Evolutionary conservation across 64 coral and sea anemone species (phyloP).

Genomic region (Pocillopora damicornis): DNA sequence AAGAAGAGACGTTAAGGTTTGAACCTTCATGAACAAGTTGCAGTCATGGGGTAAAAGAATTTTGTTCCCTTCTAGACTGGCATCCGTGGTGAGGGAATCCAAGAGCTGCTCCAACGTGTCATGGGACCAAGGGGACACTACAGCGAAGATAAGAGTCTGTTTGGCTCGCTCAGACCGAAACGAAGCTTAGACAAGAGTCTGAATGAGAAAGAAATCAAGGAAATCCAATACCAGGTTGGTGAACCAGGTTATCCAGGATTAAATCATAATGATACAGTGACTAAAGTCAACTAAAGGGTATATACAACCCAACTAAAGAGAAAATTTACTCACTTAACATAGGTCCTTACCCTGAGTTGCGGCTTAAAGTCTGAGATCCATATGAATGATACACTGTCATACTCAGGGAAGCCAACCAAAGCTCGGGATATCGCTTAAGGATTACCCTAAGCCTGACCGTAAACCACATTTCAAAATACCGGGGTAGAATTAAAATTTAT

Average conservation of each 20-base stretch:
- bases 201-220: neutral
- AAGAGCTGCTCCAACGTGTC: slow-evolving; percentile 20
- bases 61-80: neutral
- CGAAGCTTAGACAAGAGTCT: neutral
- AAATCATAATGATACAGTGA: neutral
- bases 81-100: slow-evolving; percentile 21
- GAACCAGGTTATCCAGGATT: neutral
- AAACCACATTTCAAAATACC: no score
- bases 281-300: neutral
- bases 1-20: no score
- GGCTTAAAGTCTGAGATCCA: no score
- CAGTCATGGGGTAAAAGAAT: neutral
- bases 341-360: no score
- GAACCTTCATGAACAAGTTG: no score
- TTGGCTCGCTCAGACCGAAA: neutral
- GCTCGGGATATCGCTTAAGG: no score
- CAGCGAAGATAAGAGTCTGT: neutral
- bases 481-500: no score
- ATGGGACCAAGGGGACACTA: slow-evolving; percentile 2
- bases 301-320: no score
- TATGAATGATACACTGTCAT: no score
- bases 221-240: slow-evolving; percentile 14
- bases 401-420: no score
- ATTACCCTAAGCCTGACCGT: no score
- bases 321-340: no score